Percentiles rank a stretch among this genome's conserved stretches.
phyloP scores from a whole-genome alignment of 2,797 vertebrate genomes.

The Brotula barbata region DNA sequence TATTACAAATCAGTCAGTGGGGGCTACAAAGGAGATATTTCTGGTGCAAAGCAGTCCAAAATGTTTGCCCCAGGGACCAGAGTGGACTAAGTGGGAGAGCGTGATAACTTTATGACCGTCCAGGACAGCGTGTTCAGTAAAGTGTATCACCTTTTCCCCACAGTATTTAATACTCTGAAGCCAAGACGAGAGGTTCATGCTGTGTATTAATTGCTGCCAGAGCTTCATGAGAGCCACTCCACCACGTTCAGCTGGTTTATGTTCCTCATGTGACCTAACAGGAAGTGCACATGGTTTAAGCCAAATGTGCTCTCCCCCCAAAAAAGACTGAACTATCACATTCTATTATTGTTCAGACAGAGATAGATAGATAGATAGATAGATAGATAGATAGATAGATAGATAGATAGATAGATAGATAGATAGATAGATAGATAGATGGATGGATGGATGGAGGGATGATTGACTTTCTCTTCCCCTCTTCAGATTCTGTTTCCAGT shows the following conservation, averaged over 20 bases:
- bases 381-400: conserved; percentile 4
- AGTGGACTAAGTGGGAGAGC: no score
- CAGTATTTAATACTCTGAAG: background rate
- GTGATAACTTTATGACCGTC: background rate
- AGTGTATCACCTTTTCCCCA: no score
- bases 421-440: background rate
- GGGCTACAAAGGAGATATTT: no score
- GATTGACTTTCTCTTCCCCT: conserved; percentile 71
- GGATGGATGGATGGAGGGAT: background rate
- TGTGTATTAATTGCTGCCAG: background rate
- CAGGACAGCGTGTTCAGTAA: background rate
- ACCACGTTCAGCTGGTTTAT: conserved; percentile 32
- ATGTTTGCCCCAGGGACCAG: no score
- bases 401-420: conserved; percentile 5
- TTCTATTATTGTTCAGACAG: background rate
- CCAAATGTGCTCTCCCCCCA: conserved; percentile 14
- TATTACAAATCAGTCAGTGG: no score
- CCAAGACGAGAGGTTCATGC: background rate
- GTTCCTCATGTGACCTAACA: conserved; percentile 60
- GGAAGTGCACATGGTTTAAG: conserved; percentile 53
- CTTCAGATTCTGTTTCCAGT: conserved; percentile 35
- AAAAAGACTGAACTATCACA: conserved; percentile 6
- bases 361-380: background rate
- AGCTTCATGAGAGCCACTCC: background rate
- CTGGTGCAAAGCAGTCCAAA: no score